Conservation (phyloP, 2,888 invertebrate genomes). For the Prenolepis imparis region DNA sequence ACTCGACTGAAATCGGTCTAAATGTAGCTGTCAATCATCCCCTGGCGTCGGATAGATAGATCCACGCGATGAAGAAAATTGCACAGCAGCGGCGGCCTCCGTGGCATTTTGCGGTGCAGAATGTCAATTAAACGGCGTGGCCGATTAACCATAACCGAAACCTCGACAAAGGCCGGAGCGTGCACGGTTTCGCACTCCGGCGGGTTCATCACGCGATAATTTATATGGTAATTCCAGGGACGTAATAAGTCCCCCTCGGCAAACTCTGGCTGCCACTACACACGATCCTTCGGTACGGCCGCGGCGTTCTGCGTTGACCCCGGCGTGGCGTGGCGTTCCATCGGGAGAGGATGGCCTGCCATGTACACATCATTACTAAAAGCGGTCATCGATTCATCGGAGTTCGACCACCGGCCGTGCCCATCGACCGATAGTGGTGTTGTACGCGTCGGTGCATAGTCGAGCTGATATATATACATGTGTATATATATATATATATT, state of each 20-base stretch:
- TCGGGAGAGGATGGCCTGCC: slow-evolving; percentile 72
- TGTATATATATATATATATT: not conserved
- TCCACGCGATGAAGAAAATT: slow-evolving; percentile 67
- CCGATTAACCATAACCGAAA: slow-evolving; percentile 83
- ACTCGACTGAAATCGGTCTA: slow-evolving; percentile 5
- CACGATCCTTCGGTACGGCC: slow-evolving; percentile 74
- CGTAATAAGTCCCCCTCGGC: slow-evolving; percentile 83
- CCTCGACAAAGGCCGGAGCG: slow-evolving; percentile 81
- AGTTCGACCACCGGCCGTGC: slow-evolving; percentile 67
- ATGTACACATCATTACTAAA: slow-evolving; percentile 80
- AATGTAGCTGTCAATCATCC: slow-evolving; percentile 13
- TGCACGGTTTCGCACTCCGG: slow-evolving; percentile 78
- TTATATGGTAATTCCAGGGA: slow-evolving; percentile 84
- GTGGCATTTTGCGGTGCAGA: slow-evolving; percentile 75
- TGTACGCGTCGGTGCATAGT: slow-evolving; percentile 51
- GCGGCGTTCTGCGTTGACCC: slow-evolving; percentile 70
- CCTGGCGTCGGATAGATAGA: slow-evolving; percentile 20
- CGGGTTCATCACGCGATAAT: slow-evolving; percentile 84
- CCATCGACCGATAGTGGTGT: slow-evolving; percentile 51
- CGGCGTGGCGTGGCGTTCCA: slow-evolving; percentile 71
- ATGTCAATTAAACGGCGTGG: slow-evolving; percentile 79
- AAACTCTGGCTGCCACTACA: slow-evolving; percentile 80
- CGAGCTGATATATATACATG: slow-evolving; percentile 28
- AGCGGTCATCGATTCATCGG: slow-evolving; percentile 77
- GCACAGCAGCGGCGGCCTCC: slow-evolving; percentile 54